Conservation (phyloP, 2,888 invertebrate genomes). For the Drosophila crucigera region DNA sequence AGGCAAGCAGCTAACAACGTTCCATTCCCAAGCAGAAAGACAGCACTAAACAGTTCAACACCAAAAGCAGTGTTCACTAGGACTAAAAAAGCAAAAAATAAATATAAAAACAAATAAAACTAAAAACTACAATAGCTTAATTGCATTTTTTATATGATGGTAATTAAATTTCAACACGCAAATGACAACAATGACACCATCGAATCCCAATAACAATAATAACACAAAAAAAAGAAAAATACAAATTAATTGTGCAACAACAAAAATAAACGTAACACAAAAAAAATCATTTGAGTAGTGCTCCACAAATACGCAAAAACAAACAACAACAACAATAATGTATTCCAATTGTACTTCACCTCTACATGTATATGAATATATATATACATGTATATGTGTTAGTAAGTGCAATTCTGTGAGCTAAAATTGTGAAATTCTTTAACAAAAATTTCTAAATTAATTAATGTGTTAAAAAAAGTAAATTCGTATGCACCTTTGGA, state of each 20-base stretch:
- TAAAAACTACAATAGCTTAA: conserved; percentile 14
- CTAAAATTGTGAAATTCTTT: conserved; percentile 9
- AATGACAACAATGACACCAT: conserved; percentile 57
- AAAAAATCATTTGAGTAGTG: conserved; percentile 38
- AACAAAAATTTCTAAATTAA: conserved; percentile 10
- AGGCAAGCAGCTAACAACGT: conserved; percentile 77
- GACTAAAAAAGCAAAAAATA: conserved; percentile 8
- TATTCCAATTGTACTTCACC: conserved; percentile 29
- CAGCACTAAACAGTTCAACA: conserved; percentile 6
- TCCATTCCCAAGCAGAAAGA: conserved; percentile 40
- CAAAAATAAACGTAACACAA: neutral
- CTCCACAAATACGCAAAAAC: conserved; percentile 39
- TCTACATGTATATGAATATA: neutral
- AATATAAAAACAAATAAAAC: conserved; percentile 3
- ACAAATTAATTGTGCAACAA: conserved; percentile 57
- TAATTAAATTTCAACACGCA: conserved; percentile 42
- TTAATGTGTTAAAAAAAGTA: conserved; percentile 15
- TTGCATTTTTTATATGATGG: conserved; percentile 25
- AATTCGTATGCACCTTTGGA: conserved; percentile 14
- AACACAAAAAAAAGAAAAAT: conserved; percentile 52
- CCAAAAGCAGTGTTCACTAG: conserved; percentile 35
- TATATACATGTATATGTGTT: neutral
- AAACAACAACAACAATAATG: conserved; percentile 27
- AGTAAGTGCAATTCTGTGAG: conserved; percentile 27
- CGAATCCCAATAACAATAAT: conserved; percentile 16